Base-by-base conservation (phyloP, 1,140 invertebrate species). In the Gonatopus flavifemur region DNA sequence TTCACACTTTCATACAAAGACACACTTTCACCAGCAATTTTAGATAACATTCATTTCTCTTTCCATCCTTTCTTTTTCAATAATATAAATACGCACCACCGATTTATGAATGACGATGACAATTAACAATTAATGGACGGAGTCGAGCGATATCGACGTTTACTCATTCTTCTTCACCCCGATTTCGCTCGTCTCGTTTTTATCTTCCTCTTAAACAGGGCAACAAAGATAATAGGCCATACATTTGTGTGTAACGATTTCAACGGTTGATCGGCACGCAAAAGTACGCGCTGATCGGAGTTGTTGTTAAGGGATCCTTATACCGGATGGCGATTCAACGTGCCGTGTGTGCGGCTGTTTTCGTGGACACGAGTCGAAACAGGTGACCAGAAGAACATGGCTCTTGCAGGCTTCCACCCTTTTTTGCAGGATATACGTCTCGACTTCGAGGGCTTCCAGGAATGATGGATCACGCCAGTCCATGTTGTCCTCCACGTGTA, bases 321-420 rank as follows among this genome's bases (percentile, higher is more conserved):
- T 66, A 7, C 56, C 48, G 18, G 58, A 37, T 38, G 57, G 32
- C 30, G 68, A 50, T 36, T 60, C 59, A 22, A 58, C 51, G 10
- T 54, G 49, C 12, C 48, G 49, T 20, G 43, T 30, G 13, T 30
- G 43, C n/a, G n/a, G 36, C 18, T 42, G 31, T 36, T 62, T 55
- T n/a, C 49, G 55, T 20, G 73, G 71, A 55, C 59, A 67, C 6
- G 69, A 69, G 45, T 82, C 81, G 64, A 83, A 83, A 60, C 79
- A 82, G 13, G 82, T 83, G 37, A 79, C 78, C 39, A 83, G 57
- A 22, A 82, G 70, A 13, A 83, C 72, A 51, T 79, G 79, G 45
- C 81, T 82, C 52, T 82, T 81, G 59, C 81, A 83, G 10, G 81
- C 81, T 38, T 79, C 77, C 8, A 83, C 81, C 37, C 82, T 62